phyloP scores from a whole-genome alignment of 2,888 invertebrate species.

The Sialis fuliginosa region DNA sequence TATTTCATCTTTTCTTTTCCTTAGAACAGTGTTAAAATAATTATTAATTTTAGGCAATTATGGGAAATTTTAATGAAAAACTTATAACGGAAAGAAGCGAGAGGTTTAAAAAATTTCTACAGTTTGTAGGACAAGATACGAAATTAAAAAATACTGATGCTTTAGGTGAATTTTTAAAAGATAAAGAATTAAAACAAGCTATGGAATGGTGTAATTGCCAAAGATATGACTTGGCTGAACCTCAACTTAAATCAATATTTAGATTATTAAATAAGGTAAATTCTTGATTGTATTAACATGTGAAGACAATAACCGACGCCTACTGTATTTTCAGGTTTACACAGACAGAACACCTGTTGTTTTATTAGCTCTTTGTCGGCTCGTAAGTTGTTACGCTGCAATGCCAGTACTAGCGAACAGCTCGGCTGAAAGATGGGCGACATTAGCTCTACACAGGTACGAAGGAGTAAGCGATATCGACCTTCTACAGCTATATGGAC shows the following conservation, averaged over 20 bases:
- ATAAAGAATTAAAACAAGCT: conserved; percentile 41
- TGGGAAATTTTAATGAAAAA: conserved; percentile 53
- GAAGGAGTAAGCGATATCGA: conserved; percentile 57
- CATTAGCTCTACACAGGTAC: conserved; percentile 47
- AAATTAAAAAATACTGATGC: conserved; percentile 36
- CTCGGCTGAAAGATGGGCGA: conserved; percentile 47
- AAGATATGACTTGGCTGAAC: conserved; percentile 39
- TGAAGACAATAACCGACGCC: too few species aligned
- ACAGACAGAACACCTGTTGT: conserved; percentile 52
- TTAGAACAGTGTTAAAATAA: conserved; percentile 1
- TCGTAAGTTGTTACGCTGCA: conserved; percentile 38
- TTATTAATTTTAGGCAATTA: conserved; percentile 29
- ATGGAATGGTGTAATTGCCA: conserved; percentile 37
- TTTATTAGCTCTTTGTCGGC: conserved; percentile 43
- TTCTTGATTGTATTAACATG: neutral
- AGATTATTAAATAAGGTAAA: conserved; percentile 40
- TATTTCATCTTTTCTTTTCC: neutral
- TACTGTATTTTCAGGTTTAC: conserved; percentile 31
- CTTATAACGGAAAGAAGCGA: conserved; percentile 44
- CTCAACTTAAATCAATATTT: conserved; percentile 48
- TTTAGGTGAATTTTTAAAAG: conserved; percentile 44
- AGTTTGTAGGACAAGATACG: conserved; percentile 33
- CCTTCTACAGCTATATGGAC: conserved; percentile 46
- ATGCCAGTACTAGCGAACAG: conserved; percentile 34
- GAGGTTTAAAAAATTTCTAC: conserved; percentile 44